These are phyloP conservation scores for Megamerina dolium DNA, from an alignment of 2,888 invertebrate species.

Conservation along the genomic window DNA sequence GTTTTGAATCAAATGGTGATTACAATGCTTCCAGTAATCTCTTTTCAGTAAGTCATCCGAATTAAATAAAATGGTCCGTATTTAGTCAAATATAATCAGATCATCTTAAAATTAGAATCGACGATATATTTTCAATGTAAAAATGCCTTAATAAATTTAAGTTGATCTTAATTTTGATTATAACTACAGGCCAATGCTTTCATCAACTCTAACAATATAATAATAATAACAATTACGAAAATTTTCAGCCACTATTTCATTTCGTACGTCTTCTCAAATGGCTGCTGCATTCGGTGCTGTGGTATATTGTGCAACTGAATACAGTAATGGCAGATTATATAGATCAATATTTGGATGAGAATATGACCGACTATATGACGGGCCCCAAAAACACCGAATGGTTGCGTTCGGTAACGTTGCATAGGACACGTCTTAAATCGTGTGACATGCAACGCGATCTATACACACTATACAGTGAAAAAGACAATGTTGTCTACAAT, in stretches of 20 bases:
- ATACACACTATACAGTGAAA: slow-evolving; percentile 52
- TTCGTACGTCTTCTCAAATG: slow-evolving; percentile 55
- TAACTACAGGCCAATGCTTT: no score
- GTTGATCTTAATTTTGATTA: no score
- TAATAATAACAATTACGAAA: neutral
- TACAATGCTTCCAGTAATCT: slow-evolving; percentile 58
- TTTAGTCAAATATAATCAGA: neutral
- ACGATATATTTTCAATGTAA: no score
- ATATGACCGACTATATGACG: slow-evolving; percentile 46
- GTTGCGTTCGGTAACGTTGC: slow-evolving; percentile 61
- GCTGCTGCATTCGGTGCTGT: slow-evolving; percentile 55
- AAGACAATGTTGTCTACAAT: slow-evolving; percentile 53
- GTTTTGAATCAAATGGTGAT: slow-evolving; percentile 64
- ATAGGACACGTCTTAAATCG: slow-evolving; percentile 74
- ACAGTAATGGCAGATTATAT: slow-evolving; percentile 51
- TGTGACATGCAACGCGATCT: slow-evolving; percentile 71
- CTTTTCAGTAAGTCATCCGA: slow-evolving; percentile 58
- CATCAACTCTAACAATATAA: neutral
- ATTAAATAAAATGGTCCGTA: neutral
- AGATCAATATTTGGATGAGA: slow-evolving; percentile 52
- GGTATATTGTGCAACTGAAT: slow-evolving; percentile 56
- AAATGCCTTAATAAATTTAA: no score
- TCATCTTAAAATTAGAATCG: no score
- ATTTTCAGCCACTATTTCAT: slow-evolving; percentile 56
- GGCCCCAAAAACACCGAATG: slow-evolving; percentile 54